Base-by-base conservation (phyloP, 2,888 invertebrate genomes). In the Enchytraeus crypticus region DNA sequence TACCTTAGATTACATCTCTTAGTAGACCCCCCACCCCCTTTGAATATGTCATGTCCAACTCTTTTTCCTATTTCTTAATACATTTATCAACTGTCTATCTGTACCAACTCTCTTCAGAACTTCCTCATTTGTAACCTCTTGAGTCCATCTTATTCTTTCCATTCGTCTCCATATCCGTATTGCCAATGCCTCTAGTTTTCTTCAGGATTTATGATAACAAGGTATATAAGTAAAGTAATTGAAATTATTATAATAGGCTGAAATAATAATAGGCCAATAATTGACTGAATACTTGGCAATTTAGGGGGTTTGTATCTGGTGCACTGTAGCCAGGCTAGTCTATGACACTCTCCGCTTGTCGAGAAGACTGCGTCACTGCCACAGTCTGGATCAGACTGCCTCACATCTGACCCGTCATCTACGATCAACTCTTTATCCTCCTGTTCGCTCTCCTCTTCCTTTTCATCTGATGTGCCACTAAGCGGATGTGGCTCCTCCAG, bases 221-320 rank as follows among this genome's bases (percentile, higher is more conserved):
- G n/a, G n/a, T n/a, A n/a, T n/a, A n/a, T n/a, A n/a, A n/a, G n/a
- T n/a, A n/a, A n/a, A n/a, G n/a, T n/a, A n/a, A n/a, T n/a, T n/a
- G n/a, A n/a, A n/a, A n/a, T n/a, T n/a, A n/a, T n/a, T n/a, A n/a
- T n/a, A n/a, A n/a, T n/a, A n/a, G n/a, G n/a, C n/a, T n/a, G n/a
- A n/a, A n/a, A n/a, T n/a, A n/a, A n/a, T n/a, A n/a, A n/a, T n/a
- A n/a, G n/a, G n/a, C n/a, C n/a, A n/a, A n/a, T n/a, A n/a, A n/a
- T n/a, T n/a, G 5, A 29, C 26, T 4, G 70, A 75, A 74, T 70
- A 76, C 77, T 63, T 61, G 73, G 74, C 30, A 76, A 63, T 65
- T 77, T 76, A 23, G 77, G 77, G 21, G 77, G 77, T 60, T 74
- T 74, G 65, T 76, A 77, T 57, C 77, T 60, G 2, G 76, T 76